Evolutionary conservation across 1,140 invertebrate species (phyloP).

Genomic region (Pseudomyrmex concolor): DNA sequence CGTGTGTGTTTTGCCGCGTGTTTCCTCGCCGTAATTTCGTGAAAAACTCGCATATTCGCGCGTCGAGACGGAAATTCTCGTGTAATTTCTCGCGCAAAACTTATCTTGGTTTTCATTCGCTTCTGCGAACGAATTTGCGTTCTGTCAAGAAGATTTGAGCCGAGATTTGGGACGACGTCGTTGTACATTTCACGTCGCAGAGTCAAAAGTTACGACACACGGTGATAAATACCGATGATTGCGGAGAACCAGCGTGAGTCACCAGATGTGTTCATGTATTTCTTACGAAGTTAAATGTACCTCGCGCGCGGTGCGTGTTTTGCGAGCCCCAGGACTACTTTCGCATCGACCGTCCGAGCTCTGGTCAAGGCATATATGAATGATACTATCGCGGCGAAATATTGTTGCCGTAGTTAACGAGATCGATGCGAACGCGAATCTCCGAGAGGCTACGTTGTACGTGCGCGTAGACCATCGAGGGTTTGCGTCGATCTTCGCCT

Average conservation of each 20-base stretch:
- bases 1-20: too few relatives aligned
- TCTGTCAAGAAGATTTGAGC: slow-evolving; percentile 16
- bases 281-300: not conserved
- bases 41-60: too few relatives aligned
- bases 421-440: slow-evolving; percentile 48
- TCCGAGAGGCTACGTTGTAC: slow-evolving; percentile 24
- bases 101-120: not conserved
- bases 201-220: slow-evolving; percentile 22
- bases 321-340: slow-evolving; percentile 46
- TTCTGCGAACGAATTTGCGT: not conserved
- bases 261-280: not conserved
- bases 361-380: slow-evolving; percentile 47
- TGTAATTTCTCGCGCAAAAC: too few relatives aligned
- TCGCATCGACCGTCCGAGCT: slow-evolving; percentile 40
- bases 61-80: too few relatives aligned
- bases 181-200: not conserved
- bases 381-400: slow-evolving; percentile 56
- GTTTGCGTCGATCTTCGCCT: slow-evolving; percentile 39
- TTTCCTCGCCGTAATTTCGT: too few relatives aligned
- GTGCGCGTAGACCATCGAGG: not conserved
- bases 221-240: slow-evolving; percentile 12
- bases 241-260: not conserved
- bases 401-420: slow-evolving; percentile 58
- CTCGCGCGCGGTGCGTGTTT: not conserved
- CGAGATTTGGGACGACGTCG: not conserved